Base-by-base conservation (phyloP, 1,140 invertebrate species). In the Zaprionus camerounensis region DNA sequence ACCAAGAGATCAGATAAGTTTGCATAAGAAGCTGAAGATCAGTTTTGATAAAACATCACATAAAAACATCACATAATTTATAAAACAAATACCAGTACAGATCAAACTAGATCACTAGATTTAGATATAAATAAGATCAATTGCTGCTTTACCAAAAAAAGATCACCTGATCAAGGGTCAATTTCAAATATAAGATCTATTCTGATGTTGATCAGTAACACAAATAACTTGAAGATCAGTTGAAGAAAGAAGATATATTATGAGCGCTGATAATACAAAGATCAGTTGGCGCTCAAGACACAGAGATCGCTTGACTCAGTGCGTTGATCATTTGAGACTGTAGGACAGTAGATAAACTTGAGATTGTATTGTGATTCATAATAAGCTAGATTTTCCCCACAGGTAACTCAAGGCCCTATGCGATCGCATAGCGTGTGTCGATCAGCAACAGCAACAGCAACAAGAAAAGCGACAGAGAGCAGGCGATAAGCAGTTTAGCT, bases 401-500 rank as follows among this genome's bases (percentile, higher is more conserved):
- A 59, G 15, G 34, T 20, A 58, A 67, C 17, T 22, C 20, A 31
- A 51, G 46, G 22, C 46, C 24, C 24, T 53, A 15, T 61, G 46
- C 36, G 71, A 68, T 68, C 64, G 46, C 36, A 62, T 62, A 28
- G 69, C 71, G 58, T 56, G 41, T 41, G 31, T 17, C 24, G 55
- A 38, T 55, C 61, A 56, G 22, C 17, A 57, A 46, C 62, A 57
- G 44, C 51, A 57, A 41, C 26, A 64, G 12, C 51, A 34, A 67
- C 53, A 67, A 61, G 7, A 67, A 20, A 22, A 57, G 38, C 34
- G 28, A 58, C 41, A 49, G 20, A 67, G 53, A 66, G 46, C 58
- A 56, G 24, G 44, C 68, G 59, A 64, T 67, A 44, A 71, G 28
- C 65, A 66, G 55, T 66, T 61, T 51, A 67, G 57, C 69, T 62